Conservation (phyloP, 2,888 invertebrate genomes). For the Diachrysia chrysitis region DNA sequence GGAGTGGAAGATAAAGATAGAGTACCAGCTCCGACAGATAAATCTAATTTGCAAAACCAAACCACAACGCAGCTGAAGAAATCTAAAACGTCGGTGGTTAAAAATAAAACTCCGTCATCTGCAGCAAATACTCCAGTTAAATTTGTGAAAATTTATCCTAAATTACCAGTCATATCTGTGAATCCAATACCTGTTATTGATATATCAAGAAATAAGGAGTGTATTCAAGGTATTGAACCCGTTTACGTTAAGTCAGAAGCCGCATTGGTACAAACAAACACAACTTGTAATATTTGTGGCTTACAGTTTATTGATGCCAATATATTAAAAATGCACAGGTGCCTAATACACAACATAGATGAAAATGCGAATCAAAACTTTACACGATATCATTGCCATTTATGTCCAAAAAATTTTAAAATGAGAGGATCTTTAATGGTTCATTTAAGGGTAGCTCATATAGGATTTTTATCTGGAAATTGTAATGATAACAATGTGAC, state of each 20-base stretch:
- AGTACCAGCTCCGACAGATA: conserved; percentile 51
- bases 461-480: conserved; percentile 85
- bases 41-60: conserved; percentile 64
- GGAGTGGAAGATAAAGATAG: conserved; percentile 58
- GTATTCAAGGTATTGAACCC: conserved; percentile 63
- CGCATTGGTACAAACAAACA: conserved; percentile 68
- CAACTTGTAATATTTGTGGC: conserved; percentile 91
- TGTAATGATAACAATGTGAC: conserved; percentile 56
- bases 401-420: conserved; percentile 94
- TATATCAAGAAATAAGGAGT: conserved; percentile 68
- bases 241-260: conserved; percentile 74
- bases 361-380: conserved; percentile 74
- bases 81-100: conserved; percentile 72
- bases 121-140: conserved; percentile 76
- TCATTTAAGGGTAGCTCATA: conserved; percentile 94
- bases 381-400: conserved; percentile 91
- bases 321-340: conserved; percentile 93
- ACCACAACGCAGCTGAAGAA: conserved; percentile 71
- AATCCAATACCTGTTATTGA: conserved; percentile 79
- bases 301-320: conserved; percentile 92
- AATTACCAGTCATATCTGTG: conserved; percentile 80
- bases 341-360: conserved; percentile 90
- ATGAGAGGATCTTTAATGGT: conserved; percentile 95
- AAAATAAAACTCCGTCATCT: conserved; percentile 79
- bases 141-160: conserved; percentile 85